Conservation (phyloP, 1,140 invertebrate species). For the Hesperophylax magnus region DNA sequence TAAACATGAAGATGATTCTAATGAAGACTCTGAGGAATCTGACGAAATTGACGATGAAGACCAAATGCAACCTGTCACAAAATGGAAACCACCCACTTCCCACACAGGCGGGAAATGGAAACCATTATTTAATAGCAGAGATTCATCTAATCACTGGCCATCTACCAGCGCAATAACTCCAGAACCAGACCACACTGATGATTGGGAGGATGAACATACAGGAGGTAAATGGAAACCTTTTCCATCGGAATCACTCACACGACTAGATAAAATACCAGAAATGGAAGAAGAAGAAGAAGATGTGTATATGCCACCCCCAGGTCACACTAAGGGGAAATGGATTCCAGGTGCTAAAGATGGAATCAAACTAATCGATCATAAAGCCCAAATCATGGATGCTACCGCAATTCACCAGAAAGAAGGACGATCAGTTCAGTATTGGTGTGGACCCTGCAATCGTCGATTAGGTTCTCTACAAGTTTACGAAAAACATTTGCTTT, state of each 20-base stretch:
- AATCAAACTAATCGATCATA: slow-evolving; percentile 63
- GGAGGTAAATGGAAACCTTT: slow-evolving; percentile 69
- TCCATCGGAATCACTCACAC: slow-evolving; percentile 57
- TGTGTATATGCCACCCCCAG: slow-evolving; percentile 74
- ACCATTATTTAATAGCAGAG: slow-evolving; percentile 59
- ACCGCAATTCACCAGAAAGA: slow-evolving; percentile 64
- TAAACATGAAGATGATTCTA: slow-evolving; percentile 71
- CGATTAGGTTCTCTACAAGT: slow-evolving; percentile 79
- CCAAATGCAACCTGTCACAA: slow-evolving; percentile 71
- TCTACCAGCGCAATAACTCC: slow-evolving; percentile 62
- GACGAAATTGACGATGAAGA: slow-evolving; percentile 76
- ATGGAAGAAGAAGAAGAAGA: slow-evolving; percentile 64
- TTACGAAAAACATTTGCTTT: slow-evolving; percentile 82
- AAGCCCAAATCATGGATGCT: slow-evolving; percentile 69
- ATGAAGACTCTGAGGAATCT: slow-evolving; percentile 70
- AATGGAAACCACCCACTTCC: slow-evolving; percentile 79
- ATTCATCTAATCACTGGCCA: slow-evolving; percentile 54
- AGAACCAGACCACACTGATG: slow-evolving; percentile 66
- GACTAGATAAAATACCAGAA: slow-evolving; percentile 59
- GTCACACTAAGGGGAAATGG: slow-evolving; percentile 84
- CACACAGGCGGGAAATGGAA: slow-evolving; percentile 85
- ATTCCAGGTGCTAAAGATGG: slow-evolving; percentile 75
- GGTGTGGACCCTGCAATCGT: slow-evolving; percentile 85
- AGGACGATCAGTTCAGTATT: slow-evolving; percentile 76
- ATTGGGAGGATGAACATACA: slow-evolving; percentile 62